Conservation (phyloP, 2,888 invertebrate genomes). For the Scotopteryx bipunctaria region DNA sequence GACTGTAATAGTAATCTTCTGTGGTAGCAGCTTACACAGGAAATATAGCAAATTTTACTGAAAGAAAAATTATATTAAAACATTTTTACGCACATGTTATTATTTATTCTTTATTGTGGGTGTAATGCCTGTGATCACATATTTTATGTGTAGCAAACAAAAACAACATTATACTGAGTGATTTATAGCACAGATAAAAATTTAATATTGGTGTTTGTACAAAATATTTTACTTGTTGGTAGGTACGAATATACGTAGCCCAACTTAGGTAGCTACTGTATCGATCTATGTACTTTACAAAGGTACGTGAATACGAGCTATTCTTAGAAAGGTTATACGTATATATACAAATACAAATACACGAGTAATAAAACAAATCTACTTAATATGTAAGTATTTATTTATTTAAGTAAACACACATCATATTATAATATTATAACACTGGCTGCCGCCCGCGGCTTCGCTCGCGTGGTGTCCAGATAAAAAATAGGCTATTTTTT, state of each 20-base stretch:
- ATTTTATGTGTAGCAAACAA: conserved; percentile 41
- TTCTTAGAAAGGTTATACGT: no score
- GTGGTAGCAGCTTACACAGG: not conserved
- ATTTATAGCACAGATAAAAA: conserved; percentile 50
- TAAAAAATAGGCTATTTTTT: no score
- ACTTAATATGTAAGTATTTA: no score
- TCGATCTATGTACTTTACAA: not conserved
- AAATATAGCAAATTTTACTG: not conserved
- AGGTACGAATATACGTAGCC: conserved; percentile 1
- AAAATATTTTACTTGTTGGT: conserved; percentile 39
- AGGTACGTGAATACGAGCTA: no score
- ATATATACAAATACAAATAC: no score
- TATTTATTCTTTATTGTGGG: conserved; percentile 21
- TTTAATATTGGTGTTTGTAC: conserved; percentile 30
- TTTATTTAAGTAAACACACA: no score
- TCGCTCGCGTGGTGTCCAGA: no score
- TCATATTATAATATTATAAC: no score
- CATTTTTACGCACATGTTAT: conserved; percentile 19
- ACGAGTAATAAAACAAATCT: no score
- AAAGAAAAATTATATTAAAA: conserved; percentile 11
- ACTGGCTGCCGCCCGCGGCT: no score
- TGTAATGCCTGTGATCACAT: conserved; percentile 25
- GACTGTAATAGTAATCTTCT: no score
- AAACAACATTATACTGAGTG: conserved; percentile 45
- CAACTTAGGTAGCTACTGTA: not conserved